Evolutionary conservation across 2,888 invertebrate genomes (phyloP), one percentile per base, ranked within the genome.

Genomic region (Hydroisotoma schaefferi): DNA sequence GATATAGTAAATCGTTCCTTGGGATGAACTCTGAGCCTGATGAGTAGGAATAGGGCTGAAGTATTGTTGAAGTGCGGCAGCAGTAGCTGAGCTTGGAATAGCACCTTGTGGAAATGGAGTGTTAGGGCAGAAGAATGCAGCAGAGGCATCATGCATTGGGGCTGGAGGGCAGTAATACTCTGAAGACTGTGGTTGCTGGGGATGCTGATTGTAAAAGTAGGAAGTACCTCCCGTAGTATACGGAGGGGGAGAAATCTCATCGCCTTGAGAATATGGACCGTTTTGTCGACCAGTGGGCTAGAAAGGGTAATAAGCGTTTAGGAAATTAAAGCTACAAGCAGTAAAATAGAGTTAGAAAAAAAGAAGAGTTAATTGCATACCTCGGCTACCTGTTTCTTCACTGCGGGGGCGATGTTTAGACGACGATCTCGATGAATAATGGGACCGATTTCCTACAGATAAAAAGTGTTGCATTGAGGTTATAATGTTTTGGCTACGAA

Each of bases 341-440:
- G 22, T 26, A n/a, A 40, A 27, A 27, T 15, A 23, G 23, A 53
- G 15, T 22, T 20, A 8, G 20, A 18, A 44, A 28, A 55, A 55
- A 27, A 26, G 4, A 54, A 44, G 25, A 54, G 38, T 12, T 12
- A 54, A n/a, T n/a, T n/a, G 18, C 26, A 37, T 8, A 46, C 46
- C 46, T 46, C 23, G 23, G 25, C 15, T 75, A 84, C 84, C 81
- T 90, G 89, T 77, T 90, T 90, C 75, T 88, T 87, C 65, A 91
- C 87, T 70, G 90, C 90, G 68, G 89, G 89, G 38, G 90, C 90
- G 76, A 91, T 89, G 75, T 90, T 90, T 62, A 91, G 79, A 76
- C 89, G 88, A 72, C 89, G 81, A 76, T 90, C 88, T 73, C 87
- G 84, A 74, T 90, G 81, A 68, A 69, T 63, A 46, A 69, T 68